Evolutionary conservation across 2,888 invertebrate genomes (phyloP).

Genomic region (Drosophila rubida): DNA sequence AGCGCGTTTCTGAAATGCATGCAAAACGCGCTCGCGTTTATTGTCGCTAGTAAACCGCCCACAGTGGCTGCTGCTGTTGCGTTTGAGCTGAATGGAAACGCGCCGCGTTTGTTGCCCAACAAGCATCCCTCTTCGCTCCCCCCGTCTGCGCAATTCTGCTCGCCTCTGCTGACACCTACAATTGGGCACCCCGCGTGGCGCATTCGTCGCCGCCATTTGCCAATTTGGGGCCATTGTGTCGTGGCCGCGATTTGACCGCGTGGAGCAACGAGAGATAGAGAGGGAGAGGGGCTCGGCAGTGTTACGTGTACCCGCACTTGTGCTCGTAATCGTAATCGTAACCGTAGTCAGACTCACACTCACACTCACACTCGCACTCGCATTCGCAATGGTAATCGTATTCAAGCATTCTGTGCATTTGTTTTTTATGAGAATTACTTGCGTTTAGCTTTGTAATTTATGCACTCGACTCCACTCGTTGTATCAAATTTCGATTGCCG

Average conservation of each 20-base stretch:
- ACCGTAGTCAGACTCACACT: conserved; percentile 14
- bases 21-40: conserved; percentile 41
- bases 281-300: conserved; percentile 36
- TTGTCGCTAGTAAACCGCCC: conserved; percentile 57
- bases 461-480: conserved; percentile 50
- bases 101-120: conserved; percentile 38
- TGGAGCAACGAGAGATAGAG: conserved; percentile 2
- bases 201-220: conserved; percentile 32
- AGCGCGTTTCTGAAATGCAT: conserved; percentile 3
- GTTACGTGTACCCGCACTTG: conserved; percentile 6
- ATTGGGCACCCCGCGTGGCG: conserved; percentile 1
- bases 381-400: conserved; percentile 47
- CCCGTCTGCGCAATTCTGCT: not conserved
- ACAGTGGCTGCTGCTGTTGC: conserved; percentile 39
- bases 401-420: conserved; percentile 50
- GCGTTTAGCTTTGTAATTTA: conserved; percentile 58
- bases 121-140: not conserved
- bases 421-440: conserved; percentile 67
- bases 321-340: conserved; percentile 18
- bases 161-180: not conserved
- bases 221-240: conserved; percentile 48
- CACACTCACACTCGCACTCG: conserved; percentile 8
- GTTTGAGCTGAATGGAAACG: conserved; percentile 58
- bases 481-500: conserved; percentile 71
- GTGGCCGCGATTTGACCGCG: conserved; percentile 57